Evolutionary conservation across 2,888 invertebrate genomes (phyloP).

Genomic region (Myopa testacea): DNA sequence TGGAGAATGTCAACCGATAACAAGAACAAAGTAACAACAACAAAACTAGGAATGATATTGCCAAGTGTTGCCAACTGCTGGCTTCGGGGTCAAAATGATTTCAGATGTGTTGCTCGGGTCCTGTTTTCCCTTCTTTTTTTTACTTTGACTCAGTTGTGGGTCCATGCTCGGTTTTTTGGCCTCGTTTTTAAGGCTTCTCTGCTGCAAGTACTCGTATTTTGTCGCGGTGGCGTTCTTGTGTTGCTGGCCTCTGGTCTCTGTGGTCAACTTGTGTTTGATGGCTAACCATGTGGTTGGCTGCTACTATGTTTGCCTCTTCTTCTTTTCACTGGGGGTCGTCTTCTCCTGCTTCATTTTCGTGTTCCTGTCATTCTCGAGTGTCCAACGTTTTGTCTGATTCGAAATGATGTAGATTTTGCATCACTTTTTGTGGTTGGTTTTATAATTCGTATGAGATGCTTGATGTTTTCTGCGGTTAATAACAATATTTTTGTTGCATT

Average conservation of each 20-base stretch:
- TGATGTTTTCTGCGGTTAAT: too few species aligned
- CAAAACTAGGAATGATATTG: not conserved
- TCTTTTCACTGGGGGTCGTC: not conserved
- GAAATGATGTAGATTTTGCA: too few species aligned
- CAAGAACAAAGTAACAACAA: constrained; percentile 15
- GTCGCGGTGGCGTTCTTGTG: constrained; percentile 45
- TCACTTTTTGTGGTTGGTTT: too few species aligned
- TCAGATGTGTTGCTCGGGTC: constrained; percentile 58
- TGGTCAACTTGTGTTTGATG: constrained; percentile 45
- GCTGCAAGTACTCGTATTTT: not conserved
- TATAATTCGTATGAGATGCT: too few species aligned
- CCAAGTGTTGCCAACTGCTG: constrained; percentile 12
- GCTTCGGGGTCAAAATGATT: constrained; percentile 23
- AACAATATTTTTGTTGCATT: too few species aligned
- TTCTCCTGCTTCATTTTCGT: not conserved
- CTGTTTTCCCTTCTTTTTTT: constrained; percentile 48
- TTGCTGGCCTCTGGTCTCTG: constrained; percentile 47
- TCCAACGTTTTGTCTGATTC: too few species aligned
- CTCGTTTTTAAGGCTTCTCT: not conserved
- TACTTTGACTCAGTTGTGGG: constrained; percentile 15
- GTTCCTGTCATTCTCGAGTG: too few species aligned
- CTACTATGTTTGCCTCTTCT: not conserved
- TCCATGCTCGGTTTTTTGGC: not conserved
- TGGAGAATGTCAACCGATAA: constrained; percentile 25
- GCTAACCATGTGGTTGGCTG: constrained; percentile 58